Evolutionary conservation across 2,113 vertebrate species (phyloP), one percentile per base, ranked within the genome.

Genomic region (Centropus bengalensis): DNA sequence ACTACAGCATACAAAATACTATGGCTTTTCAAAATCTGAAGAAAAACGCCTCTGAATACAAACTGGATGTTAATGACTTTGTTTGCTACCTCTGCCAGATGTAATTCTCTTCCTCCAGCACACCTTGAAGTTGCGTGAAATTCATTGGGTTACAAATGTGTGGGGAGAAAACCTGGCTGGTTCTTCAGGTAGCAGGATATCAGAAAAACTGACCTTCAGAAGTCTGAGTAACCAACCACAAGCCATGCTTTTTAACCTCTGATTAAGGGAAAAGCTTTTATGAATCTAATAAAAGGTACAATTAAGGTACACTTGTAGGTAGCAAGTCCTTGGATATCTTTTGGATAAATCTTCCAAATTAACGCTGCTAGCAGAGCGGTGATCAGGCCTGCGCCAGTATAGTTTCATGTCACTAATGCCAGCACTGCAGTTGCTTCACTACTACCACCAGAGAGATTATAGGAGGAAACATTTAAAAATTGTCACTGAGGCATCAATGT

Each of bases 401-500:
- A 26, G 54, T 33, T 47, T 42, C 44, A 40, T n/a, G 49, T 85
- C 5, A 0, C 30, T 12, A 10, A 8, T 38, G 44, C 26, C 55
- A 47, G 28, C 2, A 0, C 80, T 33, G 33, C 42, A 67, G 54
- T 6, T 40, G 27, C 27, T 91, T 68, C 44, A 71, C 36, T 51
- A 6, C 21, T 20, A 52, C 18, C 16, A 40, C 17, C 13, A 75
- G 75, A 17, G 86, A 84, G 69, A 56, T 33, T 24, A 44, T 32
- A 33, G 49, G n/a, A 90, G 26, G 49, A 71, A 62, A 84, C 38
- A 33, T n/a, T 59, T 86, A n/a, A 82, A 81, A 40, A 62, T 63
- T 84, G 79, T 21, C 80, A 56, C 3, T 0, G 5, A 89, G 51
- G 32, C 73, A 89, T 26, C 0, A 0, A 49, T 5, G 7, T 54